A percentile compares a stretch with the other conserved stretches of the same genome.
Conservation (phyloP, 1,140 invertebrate species). For the Euglossa dilemma region DNA sequence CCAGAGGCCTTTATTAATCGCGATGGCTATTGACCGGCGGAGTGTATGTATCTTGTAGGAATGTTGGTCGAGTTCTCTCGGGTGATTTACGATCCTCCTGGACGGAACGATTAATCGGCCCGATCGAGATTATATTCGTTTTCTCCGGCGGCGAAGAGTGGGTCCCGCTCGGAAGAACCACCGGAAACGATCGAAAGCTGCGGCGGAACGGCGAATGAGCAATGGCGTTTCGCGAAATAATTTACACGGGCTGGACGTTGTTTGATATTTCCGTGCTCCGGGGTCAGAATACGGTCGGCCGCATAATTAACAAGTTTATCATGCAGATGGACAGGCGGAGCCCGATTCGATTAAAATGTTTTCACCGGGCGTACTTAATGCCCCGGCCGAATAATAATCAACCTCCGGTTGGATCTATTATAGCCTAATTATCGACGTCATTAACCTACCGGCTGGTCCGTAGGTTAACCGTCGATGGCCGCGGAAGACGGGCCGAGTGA, state of each 20-base stretch:
- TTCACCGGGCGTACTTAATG: conserved; percentile 18
- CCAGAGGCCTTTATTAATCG: not conserved
- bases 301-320: conserved; percentile 34
- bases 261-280: not conserved
- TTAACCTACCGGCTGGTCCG: conserved; percentile 8
- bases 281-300: not conserved
- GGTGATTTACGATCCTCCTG: conserved; percentile 1
- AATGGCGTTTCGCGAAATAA: not conserved
- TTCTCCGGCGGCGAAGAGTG: not conserved
- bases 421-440: conserved; percentile 25
- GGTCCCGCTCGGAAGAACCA: not conserved
- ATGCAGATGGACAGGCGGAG: not conserved
- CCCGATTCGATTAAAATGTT: conserved; percentile 43
- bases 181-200: not conserved
- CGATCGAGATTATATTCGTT: not conserved
- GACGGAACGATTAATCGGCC: not conserved
- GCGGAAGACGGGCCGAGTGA: not conserved
- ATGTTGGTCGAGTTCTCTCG: no score
- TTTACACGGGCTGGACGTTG: not conserved
- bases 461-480: not conserved
- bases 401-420: conserved; percentile 3
- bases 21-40: no score
- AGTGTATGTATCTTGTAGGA: not conserved
- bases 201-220: no score
- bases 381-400: conserved; percentile 22